Evolutionary conservation across 1,140 invertebrate genomes (phyloP), one percentile per base, ranked within the genome.

Genomic region (Parapsyche elsis): DNA sequence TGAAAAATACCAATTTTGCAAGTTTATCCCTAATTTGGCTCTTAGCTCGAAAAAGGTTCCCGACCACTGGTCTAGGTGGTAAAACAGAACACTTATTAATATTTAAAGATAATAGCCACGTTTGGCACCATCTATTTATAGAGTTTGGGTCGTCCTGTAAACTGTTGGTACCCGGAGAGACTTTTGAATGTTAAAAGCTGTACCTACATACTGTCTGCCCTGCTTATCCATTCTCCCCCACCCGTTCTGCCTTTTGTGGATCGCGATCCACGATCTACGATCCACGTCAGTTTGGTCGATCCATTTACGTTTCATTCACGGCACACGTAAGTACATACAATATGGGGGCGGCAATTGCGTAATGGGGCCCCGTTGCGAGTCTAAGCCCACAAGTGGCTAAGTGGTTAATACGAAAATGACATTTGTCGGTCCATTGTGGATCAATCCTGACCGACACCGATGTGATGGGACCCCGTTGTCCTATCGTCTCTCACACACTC

Each of bases 381-480:
- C 12, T 53, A 16, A 14, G 49, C 49, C 5, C 49, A 16, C 16
- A 14, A 12, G 49, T 44, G 21, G 30, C 71, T 79, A 83, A 83
- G 82, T 81, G 82, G 80, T 81, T 83, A 83, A 83, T 83, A 81
- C 80, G 82, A 79, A 83, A 83, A 83, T 83, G 82, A 83, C 82
- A 70, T 71, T 81, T 80, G 82, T 81, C 82, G 82, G 79, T 70
- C 82, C 82, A 81, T 81, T 83, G 82, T 81, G 74, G 76, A 80
- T 79, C 81, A 83, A 80, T 75, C 64, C 75, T 2, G 71, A 23
- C 49, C 21, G 46, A 24, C 76, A 76, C 77, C 64, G 14, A 70
- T 73, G 26, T 73, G 30, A 79, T 83, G 82, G 80, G 82, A 83
- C 71, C 77, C 57, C 38, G 64, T 53, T 38, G 73, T 5, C 7